A percentile compares a stretch with the other conserved stretches of the same genome.
Evolutionary conservation across 1,140 invertebrate genomes (phyloP).

Genomic region (Tyrophagus putrescentiae): DNA sequence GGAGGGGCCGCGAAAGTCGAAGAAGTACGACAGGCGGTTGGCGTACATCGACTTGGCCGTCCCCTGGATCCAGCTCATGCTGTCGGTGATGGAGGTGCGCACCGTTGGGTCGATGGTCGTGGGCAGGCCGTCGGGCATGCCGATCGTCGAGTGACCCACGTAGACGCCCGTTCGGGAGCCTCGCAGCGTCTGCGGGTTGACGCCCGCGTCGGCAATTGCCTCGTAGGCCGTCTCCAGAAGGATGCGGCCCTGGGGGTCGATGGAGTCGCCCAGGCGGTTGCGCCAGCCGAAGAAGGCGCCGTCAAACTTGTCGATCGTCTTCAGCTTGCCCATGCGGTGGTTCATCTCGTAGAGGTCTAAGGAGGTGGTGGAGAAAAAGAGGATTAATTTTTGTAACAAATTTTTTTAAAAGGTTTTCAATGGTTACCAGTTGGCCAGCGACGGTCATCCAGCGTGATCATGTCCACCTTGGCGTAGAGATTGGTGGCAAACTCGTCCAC

Average conservation of each 20-base stretch:
- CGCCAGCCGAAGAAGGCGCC: conserved; percentile 80
- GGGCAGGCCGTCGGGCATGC: conserved; percentile 63
- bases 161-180: conserved; percentile 76
- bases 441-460: conserved; percentile 35
- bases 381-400: no score
- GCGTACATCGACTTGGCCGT: conserved; percentile 86
- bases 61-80: conserved; percentile 65
- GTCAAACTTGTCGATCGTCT: conserved; percentile 65
- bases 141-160: conserved; percentile 67
- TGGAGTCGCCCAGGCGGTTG: conserved; percentile 67
- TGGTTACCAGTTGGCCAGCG: conserved; percentile 32
- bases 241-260: conserved; percentile 76
- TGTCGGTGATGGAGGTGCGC: conserved; percentile 32
- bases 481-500: conserved; percentile 76
- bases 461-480: conserved; percentile 63
- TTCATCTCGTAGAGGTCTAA: conserved; percentile 52
- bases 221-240: conserved; percentile 79
- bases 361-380: no score
- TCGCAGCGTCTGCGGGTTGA: conserved; percentile 60
- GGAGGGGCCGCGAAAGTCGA: conserved; percentile 77
- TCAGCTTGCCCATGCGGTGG: conserved; percentile 70
- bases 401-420: no score
- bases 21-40: conserved; percentile 84
- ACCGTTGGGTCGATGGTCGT: conserved; percentile 58
- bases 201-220: conserved; percentile 71